Base-by-base conservation (phyloP, 2,888 invertebrate species). In the Melanostoma scalare region DNA sequence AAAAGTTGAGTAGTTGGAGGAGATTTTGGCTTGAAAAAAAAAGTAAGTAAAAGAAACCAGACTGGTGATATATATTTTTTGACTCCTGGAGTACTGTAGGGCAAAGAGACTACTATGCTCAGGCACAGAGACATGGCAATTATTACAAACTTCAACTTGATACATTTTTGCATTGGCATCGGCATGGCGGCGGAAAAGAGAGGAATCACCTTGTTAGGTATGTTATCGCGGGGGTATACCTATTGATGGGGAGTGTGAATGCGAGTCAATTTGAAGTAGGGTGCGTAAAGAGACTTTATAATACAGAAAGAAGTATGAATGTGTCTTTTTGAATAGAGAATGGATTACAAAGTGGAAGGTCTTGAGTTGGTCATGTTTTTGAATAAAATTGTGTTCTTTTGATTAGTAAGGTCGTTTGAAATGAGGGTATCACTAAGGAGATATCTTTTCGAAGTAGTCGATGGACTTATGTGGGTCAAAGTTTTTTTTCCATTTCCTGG, bases 81-180 rank as follows among this genome's bases (percentile, higher is more conserved):
- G 36, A 44, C 65, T 72, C 31, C 52, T 52, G 68, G 50, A 40
- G 33, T 33, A 44, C 52, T 33, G 42, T 10, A 8, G 4, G 33
- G 52, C 60, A 38, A 38, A 50, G 48, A 61, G 52, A 68, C 50
- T 61, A 53, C 65, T 55, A 52, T 10, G 42, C 55, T 55, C 48
- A 33, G 55, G 38, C 20, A 48, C 40, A 33, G 30, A 61, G 48
- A 50, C 60, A 53, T 36, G 10, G 55, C 56, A 63, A 78, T 82
- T 73, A 82, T 69, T 82, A 69, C 78, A 82, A 82, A 78, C 82
- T 82, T 82, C 78, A 82, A 82, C 82, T 82, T 82, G 82, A 73
- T 77, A 44, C 50, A 35, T 48, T 52, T 75, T 73, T 46, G 30
- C 52, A 30, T 4, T 52, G 40, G n/a, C 30, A 60, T 42, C 48